Base-by-base conservation (phyloP, 1,140 invertebrate species). In the Drosophila ficusphila region DNA sequence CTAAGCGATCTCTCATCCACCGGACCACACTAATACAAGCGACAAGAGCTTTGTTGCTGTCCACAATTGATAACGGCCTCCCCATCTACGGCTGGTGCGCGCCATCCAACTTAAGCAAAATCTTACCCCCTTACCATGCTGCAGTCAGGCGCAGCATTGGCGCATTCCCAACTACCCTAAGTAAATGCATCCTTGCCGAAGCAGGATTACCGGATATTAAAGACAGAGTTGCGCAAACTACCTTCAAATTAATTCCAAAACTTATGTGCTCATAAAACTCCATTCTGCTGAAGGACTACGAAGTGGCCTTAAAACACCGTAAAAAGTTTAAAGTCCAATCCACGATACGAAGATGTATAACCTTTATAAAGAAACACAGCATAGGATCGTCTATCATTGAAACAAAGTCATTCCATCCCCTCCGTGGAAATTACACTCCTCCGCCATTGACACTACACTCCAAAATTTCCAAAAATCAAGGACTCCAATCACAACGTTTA, bases 181-280 rank as follows among this genome's bases (percentile, higher is more conserved):
- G 21, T 2, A 46, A 53, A 53, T 53, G 39, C 23, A 9, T 44
- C 4, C 44, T 49, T 2, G 46, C 57, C 25, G 36, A 62, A 36
- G 27, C 58, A 8, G 47, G 58, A 19, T 38, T 61, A 2, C 47
- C 21, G 5, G 53, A 57, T 8, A 27, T 57, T 16, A 25, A 36
- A 47, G 18, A n/a, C 27, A 46, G 29, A 57, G 53, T 44, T 2
- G 9, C 27, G 8, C 51, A 42, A 52, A 52, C 33, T 21, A 41
- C 31, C n/a, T 34, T 34, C 4, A 34, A 34, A 5, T 12, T 34
- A 12, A 34, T 34, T 12, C 31, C 12, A 36, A 14, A 36, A 36
- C 33, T 36, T 6, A 6, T 36, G 12, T 36, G 33, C 33, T 36
- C 5, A 36, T 14, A 4, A 4, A 33, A 33, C 29, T n/a, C 11